Percentiles rank a stretch among this genome's conserved stretches.
Evolutionary conservation across 2,113 vertebrate genomes (phyloP).

Genomic region (Ornithorhynchus anatinus): DNA sequence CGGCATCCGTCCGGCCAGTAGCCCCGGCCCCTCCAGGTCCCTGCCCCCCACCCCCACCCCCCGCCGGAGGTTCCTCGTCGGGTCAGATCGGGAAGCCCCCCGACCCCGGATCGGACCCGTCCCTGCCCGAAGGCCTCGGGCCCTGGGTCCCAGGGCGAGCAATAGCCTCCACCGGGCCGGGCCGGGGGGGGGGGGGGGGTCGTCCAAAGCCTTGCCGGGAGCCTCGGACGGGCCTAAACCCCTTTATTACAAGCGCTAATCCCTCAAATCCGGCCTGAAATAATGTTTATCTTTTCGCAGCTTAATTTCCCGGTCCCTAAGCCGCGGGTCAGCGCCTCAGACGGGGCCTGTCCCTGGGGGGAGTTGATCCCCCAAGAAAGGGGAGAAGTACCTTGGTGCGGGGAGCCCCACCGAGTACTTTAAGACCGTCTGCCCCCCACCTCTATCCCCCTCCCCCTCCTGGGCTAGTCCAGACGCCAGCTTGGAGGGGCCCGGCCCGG

Average conservation of each 20-base stretch:
- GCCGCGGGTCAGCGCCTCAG: slow-evolving; percentile 63
- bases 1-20: not conserved
- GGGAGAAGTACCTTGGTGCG: not conserved
- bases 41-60: not conserved
- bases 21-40: not conserved
- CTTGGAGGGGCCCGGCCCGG: not conserved
- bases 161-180: too few relatives aligned
- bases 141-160: not conserved
- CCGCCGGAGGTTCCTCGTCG: not conserved
- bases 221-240: slow-evolving; percentile 72
- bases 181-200: not conserved
- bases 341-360: not conserved
- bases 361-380: slow-evolving; percentile 19
- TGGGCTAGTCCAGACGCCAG: not conserved
- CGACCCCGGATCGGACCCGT: too few relatives aligned
- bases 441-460: too few relatives aligned
- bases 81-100: not conserved
- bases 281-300: slow-evolving; percentile 80
- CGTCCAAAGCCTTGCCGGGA: slow-evolving; percentile 60
- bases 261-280: slow-evolving; percentile 81
- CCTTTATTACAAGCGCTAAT: slow-evolving; percentile 86
- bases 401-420: fast-evolving
- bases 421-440: too few relatives aligned
- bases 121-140: too few relatives aligned
- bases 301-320: slow-evolving; percentile 76